phyloP scores from a whole-genome alignment of 2,797 vertebrate species.

The Fundulus diaphanus region DNA sequence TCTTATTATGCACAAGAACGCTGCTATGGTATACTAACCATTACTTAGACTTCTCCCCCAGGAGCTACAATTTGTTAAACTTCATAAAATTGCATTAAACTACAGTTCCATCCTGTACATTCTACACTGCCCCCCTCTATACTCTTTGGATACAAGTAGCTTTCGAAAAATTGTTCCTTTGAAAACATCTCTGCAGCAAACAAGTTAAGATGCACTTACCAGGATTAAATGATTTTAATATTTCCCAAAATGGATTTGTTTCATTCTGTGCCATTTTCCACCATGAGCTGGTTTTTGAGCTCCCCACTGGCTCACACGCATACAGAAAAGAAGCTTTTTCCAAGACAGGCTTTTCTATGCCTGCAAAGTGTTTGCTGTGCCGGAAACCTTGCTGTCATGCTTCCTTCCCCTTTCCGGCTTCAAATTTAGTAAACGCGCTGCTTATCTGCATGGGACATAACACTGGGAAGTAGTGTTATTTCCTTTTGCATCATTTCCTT shows the following conservation, averaged over 20 bases:
- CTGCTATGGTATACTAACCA: background rate
- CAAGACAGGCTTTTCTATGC: conserved; percentile 50
- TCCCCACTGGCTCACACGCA: conserved; percentile 31
- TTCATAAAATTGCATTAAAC: background rate
- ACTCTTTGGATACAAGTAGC: background rate
- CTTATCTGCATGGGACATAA: conserved; percentile 94
- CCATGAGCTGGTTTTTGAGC: conserved; percentile 55
- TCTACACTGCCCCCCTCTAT: background rate
- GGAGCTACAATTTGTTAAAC: background rate
- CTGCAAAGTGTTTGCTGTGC: conserved; percentile 80
- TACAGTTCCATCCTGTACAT: background rate
- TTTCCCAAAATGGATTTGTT: conserved; percentile 77
- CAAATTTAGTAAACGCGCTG: conserved; percentile 89
- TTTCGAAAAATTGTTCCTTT: background rate
- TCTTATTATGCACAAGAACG: background rate
- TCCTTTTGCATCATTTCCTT: conserved; percentile 97
- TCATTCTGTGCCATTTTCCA: conserved; percentile 89
- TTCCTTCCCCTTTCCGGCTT: conserved; percentile 92
- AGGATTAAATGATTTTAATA: conserved; percentile 85
- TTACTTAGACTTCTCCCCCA: background rate
- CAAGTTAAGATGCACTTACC: conserved; percentile 83
- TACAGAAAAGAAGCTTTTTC: conserved; percentile 61
- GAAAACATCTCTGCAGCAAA: conserved; percentile 3
- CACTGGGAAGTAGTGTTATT: conserved; percentile 86
- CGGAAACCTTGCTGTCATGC: conserved; percentile 92